Evolutionary conservation across 2,113 vertebrate species (phyloP).

Genomic region (Rhizomys pruinosus): DNA sequence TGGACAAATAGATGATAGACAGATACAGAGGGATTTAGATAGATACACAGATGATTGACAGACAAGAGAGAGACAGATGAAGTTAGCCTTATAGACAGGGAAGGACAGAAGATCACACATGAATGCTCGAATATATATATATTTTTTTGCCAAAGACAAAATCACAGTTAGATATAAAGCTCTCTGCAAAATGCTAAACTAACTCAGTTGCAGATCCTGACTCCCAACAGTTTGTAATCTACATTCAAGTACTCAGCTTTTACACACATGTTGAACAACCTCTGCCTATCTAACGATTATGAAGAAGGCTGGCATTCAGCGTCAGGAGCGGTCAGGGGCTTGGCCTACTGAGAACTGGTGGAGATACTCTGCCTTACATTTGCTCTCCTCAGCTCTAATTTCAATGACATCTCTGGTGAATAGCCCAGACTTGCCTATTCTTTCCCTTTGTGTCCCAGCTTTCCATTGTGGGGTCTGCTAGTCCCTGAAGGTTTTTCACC

Average conservation of each 20-base stretch:
- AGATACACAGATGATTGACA: neutral
- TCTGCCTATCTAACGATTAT: neutral
- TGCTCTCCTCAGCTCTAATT: neutral
- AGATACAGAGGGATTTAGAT: neutral
- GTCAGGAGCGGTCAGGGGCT: neutral
- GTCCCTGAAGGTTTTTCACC: neutral
- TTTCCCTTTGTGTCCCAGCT: neutral
- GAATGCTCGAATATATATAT: neutral
- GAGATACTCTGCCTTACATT: neutral
- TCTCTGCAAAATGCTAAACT: neutral
- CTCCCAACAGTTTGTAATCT: neutral
- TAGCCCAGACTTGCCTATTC: neutral
- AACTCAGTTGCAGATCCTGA: neutral
- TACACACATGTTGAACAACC: accelerated
- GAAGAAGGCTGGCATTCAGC: neutral
- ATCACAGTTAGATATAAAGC: neutral
- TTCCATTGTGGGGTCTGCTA: neutral
- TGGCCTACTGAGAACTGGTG: accelerated
- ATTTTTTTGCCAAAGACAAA: neutral
- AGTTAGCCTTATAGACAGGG: neutral
- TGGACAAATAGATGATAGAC: neutral
- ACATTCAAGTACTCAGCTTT: neutral
- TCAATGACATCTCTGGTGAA: neutral
- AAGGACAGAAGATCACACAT: neutral
- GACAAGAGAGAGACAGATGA: neutral